Base-by-base conservation (phyloP, 2,888 invertebrate species). In the Plagodis pulveraria region DNA sequence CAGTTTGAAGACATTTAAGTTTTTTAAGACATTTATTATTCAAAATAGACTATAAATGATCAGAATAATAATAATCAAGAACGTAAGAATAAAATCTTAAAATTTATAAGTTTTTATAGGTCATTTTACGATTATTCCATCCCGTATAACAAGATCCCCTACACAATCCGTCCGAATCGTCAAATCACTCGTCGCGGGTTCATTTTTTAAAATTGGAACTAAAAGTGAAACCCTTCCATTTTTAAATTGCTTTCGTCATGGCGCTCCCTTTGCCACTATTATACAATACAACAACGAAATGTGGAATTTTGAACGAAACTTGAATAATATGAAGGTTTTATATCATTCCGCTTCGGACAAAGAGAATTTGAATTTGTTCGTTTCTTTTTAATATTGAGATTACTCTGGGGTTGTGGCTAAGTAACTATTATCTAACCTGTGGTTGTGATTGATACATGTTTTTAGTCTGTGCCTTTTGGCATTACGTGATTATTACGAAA, bases 181-280 rank as follows among this genome's bases (percentile, higher is more conserved):
- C 89, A 89, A 91, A 90, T 89, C 89, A 87, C 81, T 84, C 85
- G 83, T 81, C 84, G 84, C 83, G 80, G 82, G 85, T 84, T 86
- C 86, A 85, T 87, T 89, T 89, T 91, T 89, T 84, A 80, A 87
- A 90, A 89, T 88, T 87, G 88, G 84, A 87, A 84, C 86, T 83
- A 86, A 86, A 87, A 88, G 82, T 84, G 84, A 89, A 91, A 89
- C 90, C 91, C 89, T 86, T 88, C 84, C 86, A 86, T 87, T 91
- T 89, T 89, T 86, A 87, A 91, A 90, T 90, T 88, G 84, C 82
- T 86, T 89, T 88, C 88, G 90, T 89, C 91, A 89, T 86, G 89
- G 84, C 83, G 84, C 84, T 82, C 87, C 88, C 85, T 84, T 82
- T 81, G 83, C 83, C 84, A 83, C 81, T 83, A 81, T 86, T 83